Conservation (phyloP, 2,797 vertebrate genomes). For the Syngnathus rostellatus region DNA sequence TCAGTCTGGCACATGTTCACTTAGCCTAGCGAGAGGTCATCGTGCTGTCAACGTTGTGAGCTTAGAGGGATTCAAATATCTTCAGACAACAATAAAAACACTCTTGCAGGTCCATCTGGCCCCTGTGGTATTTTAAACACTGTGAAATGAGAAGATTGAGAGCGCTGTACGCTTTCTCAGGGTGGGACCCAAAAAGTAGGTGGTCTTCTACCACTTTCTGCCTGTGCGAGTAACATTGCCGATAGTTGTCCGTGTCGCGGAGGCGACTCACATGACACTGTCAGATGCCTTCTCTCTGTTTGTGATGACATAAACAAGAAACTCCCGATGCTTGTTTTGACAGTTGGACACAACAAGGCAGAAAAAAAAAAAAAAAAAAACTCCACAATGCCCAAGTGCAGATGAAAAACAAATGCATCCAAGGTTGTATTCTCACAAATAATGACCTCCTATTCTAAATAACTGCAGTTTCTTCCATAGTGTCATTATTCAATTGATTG, state of each 20-base stretch:
- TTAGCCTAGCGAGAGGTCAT: too few relatives aligned
- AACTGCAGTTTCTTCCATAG: background rate
- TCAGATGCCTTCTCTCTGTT: constrained; percentile 21
- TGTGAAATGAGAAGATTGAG: background rate
- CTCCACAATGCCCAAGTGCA: constrained; percentile 12
- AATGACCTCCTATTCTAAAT: background rate
- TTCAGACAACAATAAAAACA: too few relatives aligned
- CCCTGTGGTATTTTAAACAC: too few relatives aligned
- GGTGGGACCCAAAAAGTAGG: constrained; percentile 29
- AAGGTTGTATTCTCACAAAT: background rate
- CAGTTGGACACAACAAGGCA: constrained; percentile 24
- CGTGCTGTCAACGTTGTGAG: too few relatives aligned
- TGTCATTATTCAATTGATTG: constrained; percentile 6
- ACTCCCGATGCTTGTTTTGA: constrained; percentile 13
- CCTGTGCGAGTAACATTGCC: constrained; percentile 18
- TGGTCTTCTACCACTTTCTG: constrained; percentile 14
- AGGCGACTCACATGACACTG: constrained; percentile 29
- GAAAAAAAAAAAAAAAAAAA: background rate
- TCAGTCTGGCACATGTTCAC: too few relatives aligned
- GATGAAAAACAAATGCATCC: constrained; percentile 10
- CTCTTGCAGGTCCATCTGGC: too few relatives aligned
- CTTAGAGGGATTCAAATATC: too few relatives aligned
- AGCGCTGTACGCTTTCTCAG: background rate
- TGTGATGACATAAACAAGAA: constrained; percentile 25
- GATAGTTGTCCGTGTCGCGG: constrained; percentile 31